phyloP scores from a whole-genome alignment of 2,113 vertebrate species.

The Mormyrus lacerda region DNA sequence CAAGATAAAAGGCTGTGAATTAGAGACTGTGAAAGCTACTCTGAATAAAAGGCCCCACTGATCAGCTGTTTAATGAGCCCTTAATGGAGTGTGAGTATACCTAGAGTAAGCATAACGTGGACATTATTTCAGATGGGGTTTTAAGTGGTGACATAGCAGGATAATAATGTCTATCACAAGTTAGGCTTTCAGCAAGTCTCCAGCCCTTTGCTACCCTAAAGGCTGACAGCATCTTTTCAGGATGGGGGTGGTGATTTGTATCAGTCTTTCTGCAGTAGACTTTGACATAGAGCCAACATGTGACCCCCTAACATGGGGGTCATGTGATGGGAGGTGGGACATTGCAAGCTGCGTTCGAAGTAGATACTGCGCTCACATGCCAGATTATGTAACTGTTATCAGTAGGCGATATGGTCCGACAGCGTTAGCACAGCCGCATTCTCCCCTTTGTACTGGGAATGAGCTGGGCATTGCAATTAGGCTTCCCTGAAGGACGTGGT shows the following conservation, averaged over 20 bases:
- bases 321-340: neutral
- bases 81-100: constrained; percentile 4
- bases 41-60: neutral
- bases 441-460: neutral
- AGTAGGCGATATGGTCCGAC: neutral
- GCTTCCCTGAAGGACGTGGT: neutral
- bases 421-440: neutral
- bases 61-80: constrained; percentile 5
- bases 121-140: neutral
- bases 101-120: constrained; percentile 3
- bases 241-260: neutral
- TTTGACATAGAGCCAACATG: neutral
- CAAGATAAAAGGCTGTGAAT: neutral
- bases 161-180: neutral
- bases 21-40: constrained; percentile 4
- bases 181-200: neutral
- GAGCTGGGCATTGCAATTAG: neutral
- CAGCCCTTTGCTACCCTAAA: neutral
- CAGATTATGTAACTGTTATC: neutral
- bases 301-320: neutral
- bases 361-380: neutral
- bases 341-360: neutral
- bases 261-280: neutral
- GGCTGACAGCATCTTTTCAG: neutral
- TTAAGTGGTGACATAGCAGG: neutral